Evolutionary conservation across 2,113 vertebrate species (phyloP), one percentile per base, ranked within the genome.

Genomic region (Phyllostomus hastatus): DNA sequence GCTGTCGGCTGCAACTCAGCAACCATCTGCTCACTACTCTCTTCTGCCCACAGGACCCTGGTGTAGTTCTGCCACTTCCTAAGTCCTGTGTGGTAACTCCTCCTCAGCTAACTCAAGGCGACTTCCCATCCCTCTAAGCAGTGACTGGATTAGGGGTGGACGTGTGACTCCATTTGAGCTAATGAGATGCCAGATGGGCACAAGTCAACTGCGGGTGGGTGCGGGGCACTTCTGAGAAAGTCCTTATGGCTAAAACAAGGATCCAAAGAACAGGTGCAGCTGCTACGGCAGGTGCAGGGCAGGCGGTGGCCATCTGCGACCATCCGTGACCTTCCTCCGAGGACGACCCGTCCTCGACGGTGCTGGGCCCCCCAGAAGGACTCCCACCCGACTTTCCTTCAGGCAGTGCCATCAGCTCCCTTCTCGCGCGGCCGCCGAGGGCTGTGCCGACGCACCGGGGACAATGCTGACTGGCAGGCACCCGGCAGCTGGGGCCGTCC

Each of bases 311-410:
- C 38, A 33, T 7, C 61, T 28, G 24, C 48, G 19, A 31, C 59
- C n/a, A 38, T 2, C 75, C 9, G 46, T 26, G 67, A 24, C 46
- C 38, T 43, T 24, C 4, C 43, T 43, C 57, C 64, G 38, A 66
- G 43, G 54, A 38, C 1, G 26, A 4, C 6, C 31, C 1, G 0
- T n/a, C 16, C 75, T 54, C 4, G 14, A n/a, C 1, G 28, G 67
- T 7, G 0, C 8, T 2, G 26, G 17, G 38, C 59, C 59, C 16
- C n/a, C 31, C 17, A 0, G 43, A 14, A 22, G 35, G 3, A 20
- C 38, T 38, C 10, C 41, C n/a, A 35, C n/a, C n/a, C 0, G 1
- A 43, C 38, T 72, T 19, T 5, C 5, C 69, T n/a, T 46, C 16
- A 17, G 0, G 0, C 24, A 10, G 43, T 2, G 7, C 28, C 26